Conservation (phyloP, 2,888 invertebrate genomes). For the Subacronicta megacephala region DNA sequence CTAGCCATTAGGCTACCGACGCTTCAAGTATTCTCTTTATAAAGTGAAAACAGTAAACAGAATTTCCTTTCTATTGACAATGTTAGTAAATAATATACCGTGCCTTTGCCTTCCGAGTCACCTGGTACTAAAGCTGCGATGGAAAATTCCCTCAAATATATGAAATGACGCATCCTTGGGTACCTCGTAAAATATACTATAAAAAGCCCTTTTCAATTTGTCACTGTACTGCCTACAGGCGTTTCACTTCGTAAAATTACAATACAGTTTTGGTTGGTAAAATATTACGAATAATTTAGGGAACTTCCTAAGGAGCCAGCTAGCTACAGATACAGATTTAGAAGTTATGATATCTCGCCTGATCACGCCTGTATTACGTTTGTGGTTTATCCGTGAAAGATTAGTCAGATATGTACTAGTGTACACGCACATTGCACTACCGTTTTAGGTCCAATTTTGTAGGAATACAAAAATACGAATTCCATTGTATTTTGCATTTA, state of each 20-base stretch:
- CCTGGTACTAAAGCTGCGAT: constrained; percentile 60
- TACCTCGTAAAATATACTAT: constrained; percentile 76
- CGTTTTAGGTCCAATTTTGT: too few species aligned
- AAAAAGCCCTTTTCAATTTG: constrained; percentile 81
- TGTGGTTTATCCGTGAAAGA: too few species aligned
- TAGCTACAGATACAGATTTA: too few species aligned
- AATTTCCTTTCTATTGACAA: constrained; percentile 44
- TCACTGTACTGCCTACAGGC: constrained; percentile 56
- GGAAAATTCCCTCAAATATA: constrained; percentile 59
- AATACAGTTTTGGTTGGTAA: constrained; percentile 12
- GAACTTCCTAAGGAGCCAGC: too few species aligned
- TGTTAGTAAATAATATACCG: constrained; percentile 56
- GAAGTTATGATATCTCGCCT: too few species aligned
- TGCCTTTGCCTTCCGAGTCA: constrained; percentile 43
- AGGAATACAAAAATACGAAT: too few species aligned
- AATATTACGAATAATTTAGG: background rate
- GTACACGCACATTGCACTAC: too few species aligned
- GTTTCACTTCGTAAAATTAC: constrained; percentile 47
- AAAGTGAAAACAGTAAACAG: constrained; percentile 31
- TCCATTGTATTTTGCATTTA: too few species aligned
- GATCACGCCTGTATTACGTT: too few species aligned
- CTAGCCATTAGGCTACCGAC: too few species aligned
- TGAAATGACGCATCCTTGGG: constrained; percentile 62
- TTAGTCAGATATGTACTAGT: too few species aligned
- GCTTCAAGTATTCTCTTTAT: constrained; percentile 1